Base-by-base conservation (phyloP, 2,113 vertebrate genomes). In the Chaenocephalus aceratus region DNA sequence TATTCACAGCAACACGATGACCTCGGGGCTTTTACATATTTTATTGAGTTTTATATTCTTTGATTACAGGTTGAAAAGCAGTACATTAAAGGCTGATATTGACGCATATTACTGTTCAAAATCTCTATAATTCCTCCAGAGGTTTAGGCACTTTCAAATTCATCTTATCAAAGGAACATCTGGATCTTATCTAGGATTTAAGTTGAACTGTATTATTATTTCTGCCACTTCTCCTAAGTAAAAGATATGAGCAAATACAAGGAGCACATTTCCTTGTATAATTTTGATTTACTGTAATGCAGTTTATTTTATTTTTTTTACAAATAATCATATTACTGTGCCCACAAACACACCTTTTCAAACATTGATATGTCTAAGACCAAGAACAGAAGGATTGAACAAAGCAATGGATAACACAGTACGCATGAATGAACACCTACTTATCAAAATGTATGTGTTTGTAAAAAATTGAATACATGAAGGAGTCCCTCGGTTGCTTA, bases 1-100 rank as follows among this genome's bases (percentile, higher is more conserved):
- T 68, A 68, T 75, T 79, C 64, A 70, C 2, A 4, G 57, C 44
- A 87, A 65, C 11, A 48, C 26, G 3, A 15, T 75, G 23, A 77
- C 65, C 69, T 51, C 46, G 2, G 13, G n/a, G 34, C 60, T 69
- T 57, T 77, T 65, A 10, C 6, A 72, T 68, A 69, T 67, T 77
- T 71, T 16, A 57, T 15, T 77, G 21, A 80, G 66, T 75, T 56
- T 41, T 7, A 36, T 18, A 83, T 41, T 69, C 30, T 52, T 63
- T 44, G 61, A 80, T 69, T 44, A 51, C 9, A 18, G 4, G 12
- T 60, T 70, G 30, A 77, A 61, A 75, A 46, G 23, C 23, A 61
- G 34, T 4, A n/a, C 14, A 56, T 46, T 16, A 48, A 60, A 5
- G 48, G 51, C 11, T 69, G 44, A 56, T 72, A 53, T 69, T 61